These are phyloP conservation scores for Drosophila punjabiensis DNA, from an alignment of 1,140 invertebrate genomes.

Conservation along the genomic window DNA sequence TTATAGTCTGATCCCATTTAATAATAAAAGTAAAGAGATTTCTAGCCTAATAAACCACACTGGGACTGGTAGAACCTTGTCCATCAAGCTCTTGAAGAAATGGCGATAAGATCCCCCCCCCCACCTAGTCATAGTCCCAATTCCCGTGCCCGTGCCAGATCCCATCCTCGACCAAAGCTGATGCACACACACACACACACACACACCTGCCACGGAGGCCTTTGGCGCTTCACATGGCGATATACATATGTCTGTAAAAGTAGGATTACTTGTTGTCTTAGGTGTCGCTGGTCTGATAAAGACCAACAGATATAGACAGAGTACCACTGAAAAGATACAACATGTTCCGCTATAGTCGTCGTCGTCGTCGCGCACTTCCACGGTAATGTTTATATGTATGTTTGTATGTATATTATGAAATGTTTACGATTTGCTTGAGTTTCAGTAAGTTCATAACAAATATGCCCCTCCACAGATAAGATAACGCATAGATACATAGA, in stretches of 20 bases:
- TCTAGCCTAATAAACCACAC: background rate
- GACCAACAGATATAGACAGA: slow-evolving; percentile 65
- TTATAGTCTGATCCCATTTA: slow-evolving; percentile 3
- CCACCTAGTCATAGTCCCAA: background rate
- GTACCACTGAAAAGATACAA: slow-evolving; percentile 61
- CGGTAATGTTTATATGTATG: slow-evolving; percentile 59
- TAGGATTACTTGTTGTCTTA: slow-evolving; percentile 77
- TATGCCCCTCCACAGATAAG: slow-evolving; percentile 71
- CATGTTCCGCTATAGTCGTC: slow-evolving; percentile 68
- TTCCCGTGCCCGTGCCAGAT: slow-evolving; percentile 1
- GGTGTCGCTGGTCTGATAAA: slow-evolving; percentile 62
- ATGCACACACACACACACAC: background rate
- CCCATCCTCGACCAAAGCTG: slow-evolving; percentile 9
- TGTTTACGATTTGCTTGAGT: slow-evolving; percentile 82
- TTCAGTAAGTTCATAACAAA: slow-evolving; percentile 82
- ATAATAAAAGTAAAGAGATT: background rate
- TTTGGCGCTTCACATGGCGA: slow-evolving; percentile 35
- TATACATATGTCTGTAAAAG: slow-evolving; percentile 63
- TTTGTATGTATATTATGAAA: slow-evolving; percentile 61
- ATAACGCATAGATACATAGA: slow-evolving; percentile 64
- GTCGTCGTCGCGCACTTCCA: slow-evolving; percentile 58
- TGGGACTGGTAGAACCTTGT: slow-evolving; percentile 35
- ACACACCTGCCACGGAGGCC: slow-evolving; percentile 31
- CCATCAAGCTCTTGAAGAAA: slow-evolving; percentile 37
- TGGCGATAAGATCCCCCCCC: slow-evolving; percentile 45